A percentile compares a stretch with the other conserved stretches of the same genome.
Evolutionary conservation across 2,113 vertebrate species (phyloP).

Genomic region (Podarcis cretensis): DNA sequence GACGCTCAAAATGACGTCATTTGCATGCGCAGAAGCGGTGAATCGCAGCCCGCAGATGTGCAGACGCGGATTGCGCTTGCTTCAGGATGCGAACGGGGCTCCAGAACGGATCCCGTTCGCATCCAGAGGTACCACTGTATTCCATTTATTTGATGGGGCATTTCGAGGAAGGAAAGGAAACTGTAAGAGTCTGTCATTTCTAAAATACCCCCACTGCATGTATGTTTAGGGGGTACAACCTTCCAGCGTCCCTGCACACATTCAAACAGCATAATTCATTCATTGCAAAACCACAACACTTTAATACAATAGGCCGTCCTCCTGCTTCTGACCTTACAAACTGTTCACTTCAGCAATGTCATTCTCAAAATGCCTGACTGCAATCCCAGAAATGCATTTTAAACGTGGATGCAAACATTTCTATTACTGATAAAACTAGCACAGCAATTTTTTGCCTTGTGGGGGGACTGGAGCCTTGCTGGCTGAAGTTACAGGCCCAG

Average conservation of each 20-base stretch:
- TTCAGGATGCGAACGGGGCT: no score
- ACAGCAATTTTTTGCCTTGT: slow-evolving; percentile 66
- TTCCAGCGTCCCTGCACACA: background rate
- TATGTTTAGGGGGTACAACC: background rate
- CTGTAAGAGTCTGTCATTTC: background rate
- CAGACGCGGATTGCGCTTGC: no score
- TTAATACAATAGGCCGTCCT: slow-evolving; percentile 58
- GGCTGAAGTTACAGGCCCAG: slow-evolving; percentile 59
- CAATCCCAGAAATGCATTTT: slow-evolving; percentile 70
- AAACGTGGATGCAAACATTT: slow-evolving; percentile 72
- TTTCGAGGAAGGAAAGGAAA: background rate
- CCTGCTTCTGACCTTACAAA: slow-evolving; percentile 70
- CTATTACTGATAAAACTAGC: slow-evolving; percentile 69
- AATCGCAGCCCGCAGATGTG: no score
- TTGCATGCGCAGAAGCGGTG: no score
- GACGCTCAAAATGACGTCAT: no score
- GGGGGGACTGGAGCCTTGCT: slow-evolving; percentile 56
- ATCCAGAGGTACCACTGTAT: background rate
- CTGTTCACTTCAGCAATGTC: slow-evolving; percentile 71
- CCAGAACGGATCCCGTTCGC: no score
- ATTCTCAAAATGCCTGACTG: slow-evolving; percentile 59
- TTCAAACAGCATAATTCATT: background rate
- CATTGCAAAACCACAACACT: background rate
- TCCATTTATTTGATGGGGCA: background rate
- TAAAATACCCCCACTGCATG: background rate